phyloP scores from a whole-genome alignment of 2,888 invertebrate genomes.

The Acronicta alni region DNA sequence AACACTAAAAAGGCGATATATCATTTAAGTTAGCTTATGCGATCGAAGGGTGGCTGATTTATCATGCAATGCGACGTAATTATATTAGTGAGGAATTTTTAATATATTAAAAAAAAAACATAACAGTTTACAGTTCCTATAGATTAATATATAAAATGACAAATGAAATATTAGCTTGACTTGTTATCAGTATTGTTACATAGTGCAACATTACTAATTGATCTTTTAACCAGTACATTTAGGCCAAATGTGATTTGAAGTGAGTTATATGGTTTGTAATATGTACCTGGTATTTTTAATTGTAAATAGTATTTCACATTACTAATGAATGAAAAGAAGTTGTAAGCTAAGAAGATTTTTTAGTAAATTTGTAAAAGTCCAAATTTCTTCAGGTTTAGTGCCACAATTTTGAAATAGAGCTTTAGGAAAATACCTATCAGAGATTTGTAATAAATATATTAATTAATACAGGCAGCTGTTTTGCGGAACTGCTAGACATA shows the following conservation, averaged over 20 bases:
- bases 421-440: no score
- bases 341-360: not conserved
- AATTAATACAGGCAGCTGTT: not conserved
- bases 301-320: no score
- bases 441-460: no score
- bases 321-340: not conserved
- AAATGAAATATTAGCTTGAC: not conserved
- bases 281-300: no score
- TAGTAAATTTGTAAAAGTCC: no score
- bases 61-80: slow-evolving; percentile 23
- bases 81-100: not conserved
- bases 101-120: no score
- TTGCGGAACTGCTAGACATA: not conserved
- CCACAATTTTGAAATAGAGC: no score
- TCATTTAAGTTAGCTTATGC: slow-evolving; percentile 9
- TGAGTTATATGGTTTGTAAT: no score
- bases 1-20: no score
- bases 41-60: slow-evolving; percentile 1
- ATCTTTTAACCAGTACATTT: not conserved
- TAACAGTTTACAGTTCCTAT: no score
- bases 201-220: not conserved
- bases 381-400: no score
- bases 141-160: not conserved
- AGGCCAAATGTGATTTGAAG: not conserved
- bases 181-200: not conserved